Evolutionary conservation across 1,140 invertebrate genomes (phyloP), one percentile per base, ranked within the genome.

Genomic region (Lordiphosa clarofinis): DNA sequence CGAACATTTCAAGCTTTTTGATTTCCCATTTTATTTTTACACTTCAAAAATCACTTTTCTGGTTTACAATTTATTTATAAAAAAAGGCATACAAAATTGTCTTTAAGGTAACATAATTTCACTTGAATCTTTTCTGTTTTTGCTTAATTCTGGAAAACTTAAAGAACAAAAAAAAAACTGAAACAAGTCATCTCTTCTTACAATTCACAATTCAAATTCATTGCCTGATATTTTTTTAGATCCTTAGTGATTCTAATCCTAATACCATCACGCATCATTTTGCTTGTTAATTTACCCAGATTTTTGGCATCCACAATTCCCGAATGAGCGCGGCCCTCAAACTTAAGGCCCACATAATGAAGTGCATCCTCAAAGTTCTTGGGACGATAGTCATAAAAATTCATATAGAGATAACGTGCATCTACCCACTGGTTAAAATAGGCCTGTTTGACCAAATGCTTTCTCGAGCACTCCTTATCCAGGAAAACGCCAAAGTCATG

Each of bases 281-380:
- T 73, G 33, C 89, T 81, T 3, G 89, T 89, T 40, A 93, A 89
- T 19, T 84, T 74, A 5, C 92, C 92, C 39, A 92, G 92, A 72
- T 93, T 93, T 10, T 87, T 84, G 1, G 92, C 90, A 81, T 93
- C 92, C 76, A 92, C 90, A 36, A 92, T 68, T 8, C 92, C 92
- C 64, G 90, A 91, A 78, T 93, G 92, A 62, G 89, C 88, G 9
- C 81, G 82, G 10, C 92, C 92, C 68, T 90, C 89, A 76, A 92
- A 92, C 40, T 71, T 54, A 58, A 93, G 81, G 11, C 90, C 91
- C 21, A 92, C 65, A 56, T 89, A 81, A n/a, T 75, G 58, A 8
- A 93, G 72, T 76, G 92, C 92, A 19, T 88, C 88, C 4, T 60
- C 60, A 36, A 93, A 86, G 10, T 88, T 90, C 19, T 75, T 70